Percentiles rank a stretch among this genome's conserved stretches.
Evolutionary conservation across 2,113 vertebrate species (phyloP).

Genomic region (Pongo pygmaeus): DNA sequence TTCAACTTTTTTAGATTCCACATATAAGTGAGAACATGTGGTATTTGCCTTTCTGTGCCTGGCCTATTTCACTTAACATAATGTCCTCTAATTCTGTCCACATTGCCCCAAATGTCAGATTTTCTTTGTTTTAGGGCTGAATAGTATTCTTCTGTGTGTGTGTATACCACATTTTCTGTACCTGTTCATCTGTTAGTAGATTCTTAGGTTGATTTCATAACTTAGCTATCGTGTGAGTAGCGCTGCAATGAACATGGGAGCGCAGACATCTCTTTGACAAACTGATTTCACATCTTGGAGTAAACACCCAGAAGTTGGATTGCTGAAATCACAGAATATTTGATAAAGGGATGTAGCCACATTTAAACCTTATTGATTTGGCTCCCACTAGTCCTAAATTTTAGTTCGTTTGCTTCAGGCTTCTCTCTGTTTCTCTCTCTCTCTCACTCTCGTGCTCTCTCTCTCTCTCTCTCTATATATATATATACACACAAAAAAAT

Average conservation of each 20-base stretch:
- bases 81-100: neutral
- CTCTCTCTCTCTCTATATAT: no score
- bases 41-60: neutral
- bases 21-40: neutral
- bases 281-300: neutral
- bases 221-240: neutral
- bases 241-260: neutral
- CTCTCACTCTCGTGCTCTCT: no score
- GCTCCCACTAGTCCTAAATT: neutral
- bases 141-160: neutral
- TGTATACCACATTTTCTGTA: neutral
- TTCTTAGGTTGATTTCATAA: neutral
- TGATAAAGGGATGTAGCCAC: neutral
- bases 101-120: neutral
- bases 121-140: neutral
- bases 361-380: neutral
- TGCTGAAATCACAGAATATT: neutral
- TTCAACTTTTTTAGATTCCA: neutral
- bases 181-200: neutral
- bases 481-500: fast-evolving
- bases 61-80: neutral
- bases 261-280: neutral
- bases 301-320: neutral
- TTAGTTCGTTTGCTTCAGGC: neutral
- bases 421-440: neutral